Conservation (phyloP, 2,888 invertebrate genomes). For the Automeris io region DNA sequence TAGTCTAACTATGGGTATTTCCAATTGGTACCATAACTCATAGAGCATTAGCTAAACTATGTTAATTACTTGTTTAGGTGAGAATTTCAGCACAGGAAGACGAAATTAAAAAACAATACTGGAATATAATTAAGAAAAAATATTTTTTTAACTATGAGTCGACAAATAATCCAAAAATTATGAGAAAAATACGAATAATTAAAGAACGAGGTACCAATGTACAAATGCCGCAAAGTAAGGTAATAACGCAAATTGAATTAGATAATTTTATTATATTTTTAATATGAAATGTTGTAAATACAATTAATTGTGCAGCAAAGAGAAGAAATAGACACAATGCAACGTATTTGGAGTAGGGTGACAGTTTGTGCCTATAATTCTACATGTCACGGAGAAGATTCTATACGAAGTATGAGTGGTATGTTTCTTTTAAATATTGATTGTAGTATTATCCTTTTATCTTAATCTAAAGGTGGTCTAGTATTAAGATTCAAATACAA, state of each 20-base stretch:
- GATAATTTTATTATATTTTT: not conserved
- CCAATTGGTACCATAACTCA: slow-evolving; percentile 9
- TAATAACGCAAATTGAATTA: slow-evolving; percentile 18
- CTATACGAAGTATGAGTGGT: slow-evolving; percentile 61
- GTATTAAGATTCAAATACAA: too few relatives aligned
- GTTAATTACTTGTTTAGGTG: slow-evolving; percentile 34
- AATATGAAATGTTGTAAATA: not conserved
- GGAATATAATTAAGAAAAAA: slow-evolving; percentile 59
- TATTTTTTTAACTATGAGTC: slow-evolving; percentile 36
- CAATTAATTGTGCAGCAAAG: slow-evolving; percentile 45
- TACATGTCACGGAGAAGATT: slow-evolving; percentile 46
- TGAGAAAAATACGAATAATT: slow-evolving; percentile 57
- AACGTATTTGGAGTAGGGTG: slow-evolving; percentile 65
- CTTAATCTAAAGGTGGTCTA: too few relatives aligned
- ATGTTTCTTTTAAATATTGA: slow-evolving; percentile 31
- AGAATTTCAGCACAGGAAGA: slow-evolving; percentile 63
- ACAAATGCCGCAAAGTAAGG: slow-evolving; percentile 68
- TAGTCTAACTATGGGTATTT: slow-evolving; percentile 1
- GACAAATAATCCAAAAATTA: slow-evolving; percentile 36
- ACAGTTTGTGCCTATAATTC: slow-evolving; percentile 58
- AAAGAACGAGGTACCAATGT: slow-evolving; percentile 64
- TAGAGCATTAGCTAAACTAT: slow-evolving; percentile 4
- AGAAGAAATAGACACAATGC: slow-evolving; percentile 68
- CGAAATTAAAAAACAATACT: slow-evolving; percentile 65
- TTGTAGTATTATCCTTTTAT: too few relatives aligned